These are phyloP conservation scores for Beroe ovata DNA, from an alignment of 37 sponge, comb jelly and placozoan species.

Conservation along the genomic window DNA sequence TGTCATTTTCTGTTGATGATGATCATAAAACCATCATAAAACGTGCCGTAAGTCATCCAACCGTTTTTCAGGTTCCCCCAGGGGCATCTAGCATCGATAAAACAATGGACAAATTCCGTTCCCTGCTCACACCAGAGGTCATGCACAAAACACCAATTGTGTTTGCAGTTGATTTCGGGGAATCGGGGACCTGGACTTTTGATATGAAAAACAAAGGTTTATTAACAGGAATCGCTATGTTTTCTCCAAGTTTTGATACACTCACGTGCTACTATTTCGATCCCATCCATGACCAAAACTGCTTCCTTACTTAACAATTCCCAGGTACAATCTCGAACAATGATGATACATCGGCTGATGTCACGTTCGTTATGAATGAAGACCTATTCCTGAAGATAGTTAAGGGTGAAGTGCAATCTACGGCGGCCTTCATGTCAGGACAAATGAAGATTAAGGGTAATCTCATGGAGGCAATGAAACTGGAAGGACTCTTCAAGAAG, in stretches of 20 bases:
- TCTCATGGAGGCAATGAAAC: slow-evolving; percentile 83
- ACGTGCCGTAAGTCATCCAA: no score
- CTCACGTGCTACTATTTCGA: no score
- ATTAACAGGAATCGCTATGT: no score
- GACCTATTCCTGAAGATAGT: slow-evolving; percentile 84
- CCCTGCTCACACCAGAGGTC: slow-evolving; percentile 34
- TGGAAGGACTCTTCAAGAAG: slow-evolving; percentile 84
- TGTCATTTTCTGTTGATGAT: no score
- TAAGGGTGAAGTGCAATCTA: slow-evolving; percentile 77
- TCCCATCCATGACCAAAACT: no score
- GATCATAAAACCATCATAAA: no score
- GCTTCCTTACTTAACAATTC: no score
- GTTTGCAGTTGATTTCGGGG: slow-evolving; percentile 48
- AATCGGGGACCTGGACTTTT: not conserved
- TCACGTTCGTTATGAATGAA: slow-evolving; percentile 75
- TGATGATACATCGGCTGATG: slow-evolving; percentile 74
- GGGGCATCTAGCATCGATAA: not conserved
- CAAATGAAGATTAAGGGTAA: slow-evolving; percentile 91
- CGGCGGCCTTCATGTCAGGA: slow-evolving; percentile 90
- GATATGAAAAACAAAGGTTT: slow-evolving; percentile 45
- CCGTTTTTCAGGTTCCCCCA: not conserved
- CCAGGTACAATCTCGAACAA: slow-evolving; percentile 3
- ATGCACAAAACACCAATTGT: slow-evolving; percentile 39
- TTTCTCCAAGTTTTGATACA: no score
- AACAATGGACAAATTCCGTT: slow-evolving; percentile 39